phyloP scores from a whole-genome alignment of 2,888 invertebrate genomes.

The Rhyacophila evoluta region DNA sequence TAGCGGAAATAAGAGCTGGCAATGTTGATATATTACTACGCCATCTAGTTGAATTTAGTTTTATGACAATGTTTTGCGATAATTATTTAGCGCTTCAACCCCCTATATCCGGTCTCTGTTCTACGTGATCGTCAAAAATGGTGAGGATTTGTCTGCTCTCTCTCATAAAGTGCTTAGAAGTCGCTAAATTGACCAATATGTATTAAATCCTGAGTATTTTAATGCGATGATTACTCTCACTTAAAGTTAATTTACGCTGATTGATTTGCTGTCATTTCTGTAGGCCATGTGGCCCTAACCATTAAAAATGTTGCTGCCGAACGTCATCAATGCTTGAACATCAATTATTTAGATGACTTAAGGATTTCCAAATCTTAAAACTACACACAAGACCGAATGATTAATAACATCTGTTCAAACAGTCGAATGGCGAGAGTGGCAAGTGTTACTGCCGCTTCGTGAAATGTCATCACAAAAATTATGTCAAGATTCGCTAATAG shows the following conservation, averaged over 20 bases:
- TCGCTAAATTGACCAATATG: too few species aligned
- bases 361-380: too few species aligned
- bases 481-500: too few species aligned
- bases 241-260: not conserved
- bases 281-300: conserved; percentile 48
- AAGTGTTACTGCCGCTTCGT: too few species aligned
- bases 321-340: not conserved
- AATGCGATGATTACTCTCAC: too few species aligned
- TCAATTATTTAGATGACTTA: too few species aligned
- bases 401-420: too few species aligned
- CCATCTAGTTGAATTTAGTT: conserved; percentile 29
- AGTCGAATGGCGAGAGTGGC: too few species aligned
- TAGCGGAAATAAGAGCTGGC: not conserved
- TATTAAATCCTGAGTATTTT: too few species aligned
- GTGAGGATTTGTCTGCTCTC: conserved; percentile 34
- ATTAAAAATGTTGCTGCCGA: not conserved
- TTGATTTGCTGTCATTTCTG: conserved; percentile 26
- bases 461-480: too few species aligned
- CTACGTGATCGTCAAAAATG: conserved; percentile 43
- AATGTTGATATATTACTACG: not conserved
- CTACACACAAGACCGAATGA: too few species aligned
- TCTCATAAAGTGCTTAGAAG: not conserved
- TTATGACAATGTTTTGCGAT: too few species aligned
- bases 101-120: conserved; percentile 43
- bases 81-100: not conserved